These are phyloP conservation scores for Puffinus mauretanicus DNA, from an alignment of 2,113 vertebrate species.

Conservation along the genomic window DNA sequence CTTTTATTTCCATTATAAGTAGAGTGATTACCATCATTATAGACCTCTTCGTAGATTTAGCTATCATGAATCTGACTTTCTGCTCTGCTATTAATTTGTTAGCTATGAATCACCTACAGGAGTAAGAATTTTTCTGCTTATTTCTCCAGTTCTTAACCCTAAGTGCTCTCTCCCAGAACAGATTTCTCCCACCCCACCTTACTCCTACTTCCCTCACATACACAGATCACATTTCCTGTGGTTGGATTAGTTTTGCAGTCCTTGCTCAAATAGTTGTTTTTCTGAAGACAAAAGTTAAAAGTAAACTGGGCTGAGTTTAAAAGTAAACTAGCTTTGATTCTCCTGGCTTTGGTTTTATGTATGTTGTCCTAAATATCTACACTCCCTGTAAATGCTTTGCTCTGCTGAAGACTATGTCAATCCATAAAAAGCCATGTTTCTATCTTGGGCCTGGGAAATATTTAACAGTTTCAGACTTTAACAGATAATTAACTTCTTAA, in stretches of 20 bases:
- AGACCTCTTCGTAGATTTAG: background rate
- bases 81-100: background rate
- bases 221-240: background rate
- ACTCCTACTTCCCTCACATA: background rate
- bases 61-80: background rate
- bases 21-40: background rate
- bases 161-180: background rate
- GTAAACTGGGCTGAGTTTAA: conserved; percentile 17
- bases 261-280: background rate
- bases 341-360: background rate
- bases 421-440: background rate
- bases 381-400: background rate
- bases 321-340: conserved; percentile 17
- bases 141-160: background rate
- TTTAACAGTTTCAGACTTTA: background rate
- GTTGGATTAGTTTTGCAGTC: background rate
- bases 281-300: conserved; percentile 21
- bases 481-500: background rate
- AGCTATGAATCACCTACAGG: background rate
- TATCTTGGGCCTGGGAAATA: background rate
- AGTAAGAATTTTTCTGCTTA: background rate
- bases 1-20: background rate
- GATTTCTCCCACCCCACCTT: background rate
- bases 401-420: background rate
- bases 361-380: background rate